phyloP scores from a whole-genome alignment of 1,140 invertebrate genomes.

The Temnothorax curvispinosus region DNA sequence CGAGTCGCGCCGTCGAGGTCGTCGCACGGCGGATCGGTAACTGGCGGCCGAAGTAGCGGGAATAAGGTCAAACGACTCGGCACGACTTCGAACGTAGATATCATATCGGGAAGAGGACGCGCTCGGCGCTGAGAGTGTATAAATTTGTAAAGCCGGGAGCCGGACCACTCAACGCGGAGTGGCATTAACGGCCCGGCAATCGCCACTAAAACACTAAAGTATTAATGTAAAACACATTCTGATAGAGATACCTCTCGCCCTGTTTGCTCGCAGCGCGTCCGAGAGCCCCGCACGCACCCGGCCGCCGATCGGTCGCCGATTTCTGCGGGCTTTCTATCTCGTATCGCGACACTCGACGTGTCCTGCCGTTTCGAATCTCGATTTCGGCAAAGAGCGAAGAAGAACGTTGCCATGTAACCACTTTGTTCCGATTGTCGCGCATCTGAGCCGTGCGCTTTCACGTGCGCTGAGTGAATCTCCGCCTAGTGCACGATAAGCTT shows the following conservation, averaged over 20 bases:
- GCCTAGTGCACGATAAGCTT: slow-evolving; percentile 20
- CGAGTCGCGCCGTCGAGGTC: slow-evolving; percentile 53
- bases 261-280: slow-evolving; percentile 38
- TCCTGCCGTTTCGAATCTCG: slow-evolving; percentile 17
- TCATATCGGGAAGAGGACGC: slow-evolving; percentile 80
- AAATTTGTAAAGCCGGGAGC: slow-evolving; percentile 85
- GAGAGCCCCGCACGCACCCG: not conserved
- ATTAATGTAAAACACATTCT: slow-evolving; percentile 86
- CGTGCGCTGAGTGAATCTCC: not conserved
- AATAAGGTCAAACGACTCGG: slow-evolving; percentile 74
- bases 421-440: slow-evolving; percentile 35
- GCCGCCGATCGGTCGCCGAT: slow-evolving; percentile 8
- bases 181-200: slow-evolving; percentile 84
- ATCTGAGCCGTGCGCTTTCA: slow-evolving; percentile 16
- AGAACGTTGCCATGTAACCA: not conserved
- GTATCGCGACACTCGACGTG: slow-evolving; percentile 40
- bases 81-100: slow-evolving; percentile 77
- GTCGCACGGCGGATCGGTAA: slow-evolving; percentile 53
- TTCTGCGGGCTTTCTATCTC: slow-evolving; percentile 47
- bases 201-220: slow-evolving; percentile 84
- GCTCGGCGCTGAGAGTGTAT: slow-evolving; percentile 79
- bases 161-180: slow-evolving; percentile 80
- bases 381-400: slow-evolving; percentile 11
- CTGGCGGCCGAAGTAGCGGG: slow-evolving; percentile 32
- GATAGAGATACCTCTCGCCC: slow-evolving; percentile 83